phyloP scores from a whole-genome alignment of 2,113 vertebrate genomes.

The Gracilinanus agilis region DNA sequence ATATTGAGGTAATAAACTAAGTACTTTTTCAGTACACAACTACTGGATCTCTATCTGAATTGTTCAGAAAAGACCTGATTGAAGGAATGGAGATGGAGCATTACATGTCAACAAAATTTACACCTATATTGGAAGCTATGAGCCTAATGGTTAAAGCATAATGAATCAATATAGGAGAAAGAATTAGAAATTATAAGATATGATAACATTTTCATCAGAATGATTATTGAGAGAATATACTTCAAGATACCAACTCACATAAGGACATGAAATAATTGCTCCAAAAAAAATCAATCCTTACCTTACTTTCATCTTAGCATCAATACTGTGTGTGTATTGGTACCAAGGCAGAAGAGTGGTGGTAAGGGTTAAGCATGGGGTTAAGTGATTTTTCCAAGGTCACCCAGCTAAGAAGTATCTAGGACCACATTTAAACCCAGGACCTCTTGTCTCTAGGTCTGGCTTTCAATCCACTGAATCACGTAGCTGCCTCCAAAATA shows the following conservation, averaged over 20 bases:
- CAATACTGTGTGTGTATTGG: too few relatives aligned
- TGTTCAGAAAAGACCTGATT: neutral
- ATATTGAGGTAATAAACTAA: neutral
- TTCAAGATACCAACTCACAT: neutral
- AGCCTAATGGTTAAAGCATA: neutral
- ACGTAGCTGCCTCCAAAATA: neutral
- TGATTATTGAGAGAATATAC: neutral
- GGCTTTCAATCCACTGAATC: too few relatives aligned
- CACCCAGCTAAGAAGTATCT: too few relatives aligned
- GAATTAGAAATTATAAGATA: neutral
- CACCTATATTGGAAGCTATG: neutral
- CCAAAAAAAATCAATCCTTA: too few relatives aligned
- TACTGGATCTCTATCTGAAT: too few relatives aligned
- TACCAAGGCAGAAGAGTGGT: too few relatives aligned
- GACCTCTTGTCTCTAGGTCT: too few relatives aligned
- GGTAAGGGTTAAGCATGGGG: too few relatives aligned
- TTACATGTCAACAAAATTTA: neutral
- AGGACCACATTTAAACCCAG: too few relatives aligned
- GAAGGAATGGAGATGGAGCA: neutral
- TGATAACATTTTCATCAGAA: neutral
- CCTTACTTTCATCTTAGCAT: too few relatives aligned
- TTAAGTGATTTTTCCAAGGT: too few relatives aligned
- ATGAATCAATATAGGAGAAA: neutral
- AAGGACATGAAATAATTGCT: neutral
- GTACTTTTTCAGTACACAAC: neutral